Evolutionary conservation across 2,888 invertebrate genomes (phyloP), one percentile per base, ranked within the genome.

Genomic region (Ophion ellenae): DNA sequence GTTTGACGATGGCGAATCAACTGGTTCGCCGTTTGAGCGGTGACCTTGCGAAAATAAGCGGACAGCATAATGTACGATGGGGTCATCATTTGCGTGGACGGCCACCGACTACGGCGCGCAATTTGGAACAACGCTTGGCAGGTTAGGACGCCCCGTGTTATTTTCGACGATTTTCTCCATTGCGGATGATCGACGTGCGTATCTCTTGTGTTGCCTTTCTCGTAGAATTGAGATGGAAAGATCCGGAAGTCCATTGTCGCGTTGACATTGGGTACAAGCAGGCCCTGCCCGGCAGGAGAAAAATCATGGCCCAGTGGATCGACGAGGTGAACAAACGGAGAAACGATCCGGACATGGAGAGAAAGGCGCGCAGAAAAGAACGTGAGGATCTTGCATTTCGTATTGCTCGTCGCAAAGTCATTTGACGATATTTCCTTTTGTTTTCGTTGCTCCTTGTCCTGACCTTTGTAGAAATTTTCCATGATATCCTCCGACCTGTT

Each of bases 61-160:
- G 81, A 64, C 89, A 89, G 61, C 88, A 89, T 61, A 90, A 91
- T 67, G 73, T 91, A 45, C 89, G 92, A 69, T 80, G 88, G 67
- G 95, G 96, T 1, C 97, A 97, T 92, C 95, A 95, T 86, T 87
- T 97, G 63, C 88, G 90, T 10, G 98, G 97, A 85, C 96, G 96
- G 94, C 95, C 97, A 11, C 97, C 97, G 5, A 96, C 96, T 61
- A 94, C 95, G 67, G 97, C 97, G 47, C 95, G 95, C 90, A 95
- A 95, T 0, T 93, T 98, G 83, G 95, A 96, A 90, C 96, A 97
- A 91, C 95, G 97, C 83, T 91, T 97, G 82, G 95, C 95, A 91
- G 96, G 97, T 96, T 90, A 95, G 73, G 94, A 94, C 63, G 4
- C 14, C 14, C 17, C 40, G 24, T 5, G 28, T 17, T 11, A 63